Evolutionary conservation across 2,797 vertebrate species (phyloP).

Genomic region (Sebastolobus alascanus): DNA sequence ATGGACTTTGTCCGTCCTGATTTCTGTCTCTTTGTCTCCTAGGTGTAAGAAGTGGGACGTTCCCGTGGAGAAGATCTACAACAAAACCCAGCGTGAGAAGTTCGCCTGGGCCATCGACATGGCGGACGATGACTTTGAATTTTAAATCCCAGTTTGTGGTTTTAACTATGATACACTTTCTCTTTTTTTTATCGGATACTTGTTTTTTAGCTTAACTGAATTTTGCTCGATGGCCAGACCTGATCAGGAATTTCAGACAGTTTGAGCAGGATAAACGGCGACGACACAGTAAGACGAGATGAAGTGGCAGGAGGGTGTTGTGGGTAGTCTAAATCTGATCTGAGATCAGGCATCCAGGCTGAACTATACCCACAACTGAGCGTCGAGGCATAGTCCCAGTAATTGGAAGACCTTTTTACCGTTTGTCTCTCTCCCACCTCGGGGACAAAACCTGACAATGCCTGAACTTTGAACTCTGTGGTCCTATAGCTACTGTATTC

Average conservation of each 20-base stretch:
- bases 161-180: slow-evolving; percentile 70
- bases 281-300: slow-evolving; percentile 39
- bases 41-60: slow-evolving; percentile 98
- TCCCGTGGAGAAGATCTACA: slow-evolving; percentile 98
- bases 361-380: slow-evolving; percentile 64
- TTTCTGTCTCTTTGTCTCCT: slow-evolving; percentile 1
- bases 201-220: slow-evolving; percentile 81
- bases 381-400: slow-evolving; percentile 65
- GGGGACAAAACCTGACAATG: slow-evolving; percentile 61
- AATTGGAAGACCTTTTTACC: slow-evolving; percentile 65
- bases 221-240: slow-evolving; percentile 77
- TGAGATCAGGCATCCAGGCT: slow-evolving; percentile 69
- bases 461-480: slow-evolving; percentile 83
- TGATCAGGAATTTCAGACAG: slow-evolving; percentile 62
- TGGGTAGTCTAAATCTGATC: slow-evolving; percentile 73
- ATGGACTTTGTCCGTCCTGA: neutral
- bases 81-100: slow-evolving; percentile 98
- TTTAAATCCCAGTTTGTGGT: slow-evolving; percentile 88
- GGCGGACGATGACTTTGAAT: slow-evolving; percentile 94
- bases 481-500: slow-evolving; percentile 85
- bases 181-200: slow-evolving; percentile 65
- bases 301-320: slow-evolving; percentile 53
- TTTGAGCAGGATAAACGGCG: slow-evolving; percentile 56
- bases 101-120: slow-evolving; percentile 99
- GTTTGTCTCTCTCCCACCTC: slow-evolving; percentile 50